These are phyloP conservation scores for Meriones unguiculatus DNA, from an alignment of 2,113 vertebrate species.

Conservation along the genomic window DNA sequence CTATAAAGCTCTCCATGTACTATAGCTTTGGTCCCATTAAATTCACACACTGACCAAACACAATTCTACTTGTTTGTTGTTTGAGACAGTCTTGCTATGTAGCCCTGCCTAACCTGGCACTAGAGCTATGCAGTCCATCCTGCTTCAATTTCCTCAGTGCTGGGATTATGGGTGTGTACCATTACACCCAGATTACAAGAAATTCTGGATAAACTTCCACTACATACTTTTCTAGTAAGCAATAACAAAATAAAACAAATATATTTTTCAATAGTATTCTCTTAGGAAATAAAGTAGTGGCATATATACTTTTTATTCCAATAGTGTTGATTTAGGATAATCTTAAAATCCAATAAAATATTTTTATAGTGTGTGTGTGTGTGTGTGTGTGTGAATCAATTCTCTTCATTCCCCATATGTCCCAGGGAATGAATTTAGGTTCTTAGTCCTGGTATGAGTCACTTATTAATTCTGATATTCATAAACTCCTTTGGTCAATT, in stretches of 20 bases:
- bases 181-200: not conserved
- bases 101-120: not conserved
- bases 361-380: not conserved
- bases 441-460: not conserved
- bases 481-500: not conserved
- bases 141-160: not conserved
- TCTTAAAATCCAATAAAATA: not conserved
- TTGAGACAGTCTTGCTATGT: not conserved
- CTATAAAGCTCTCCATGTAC: not conserved
- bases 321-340: not conserved
- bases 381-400: not conserved
- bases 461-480: not conserved
- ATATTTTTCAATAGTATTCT: not conserved
- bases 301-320: not conserved
- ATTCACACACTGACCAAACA: not conserved
- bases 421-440: not conserved
- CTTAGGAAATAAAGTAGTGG: not conserved
- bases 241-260: not conserved
- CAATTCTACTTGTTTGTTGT: not conserved
- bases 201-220: constrained; percentile 1
- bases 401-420: not conserved
- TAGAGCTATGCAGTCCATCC: not conserved
- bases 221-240: not conserved
- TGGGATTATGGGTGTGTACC: not conserved
- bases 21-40: not conserved